A percentile compares a stretch with the other conserved stretches of the same genome.
Evolutionary conservation across 2,797 vertebrate genomes (phyloP).

Genomic region (Oreortyx pictus): DNA sequence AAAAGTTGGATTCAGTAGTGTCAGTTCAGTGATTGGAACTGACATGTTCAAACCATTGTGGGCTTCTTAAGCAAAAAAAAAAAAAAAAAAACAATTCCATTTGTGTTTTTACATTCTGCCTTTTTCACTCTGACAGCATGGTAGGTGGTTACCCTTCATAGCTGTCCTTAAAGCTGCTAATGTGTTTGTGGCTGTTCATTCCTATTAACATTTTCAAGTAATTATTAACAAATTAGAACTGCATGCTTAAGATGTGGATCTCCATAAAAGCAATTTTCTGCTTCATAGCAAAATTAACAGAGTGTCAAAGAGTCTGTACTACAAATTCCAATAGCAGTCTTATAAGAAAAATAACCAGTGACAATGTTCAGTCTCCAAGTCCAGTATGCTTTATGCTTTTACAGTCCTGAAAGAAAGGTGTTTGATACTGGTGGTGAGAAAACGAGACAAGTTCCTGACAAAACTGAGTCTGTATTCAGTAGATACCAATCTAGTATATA

Average conservation of each 20-base stretch:
- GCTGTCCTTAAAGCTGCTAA: neutral
- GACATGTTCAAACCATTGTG: rapidly evolving
- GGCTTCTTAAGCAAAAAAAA: neutral
- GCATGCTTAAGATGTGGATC: neutral
- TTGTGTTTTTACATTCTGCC: neutral
- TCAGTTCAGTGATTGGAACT: neutral
- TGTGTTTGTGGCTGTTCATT: neutral
- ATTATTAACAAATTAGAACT: neutral
- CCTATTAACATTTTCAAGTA: neutral
- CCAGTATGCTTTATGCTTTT: neutral
- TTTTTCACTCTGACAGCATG: neutral
- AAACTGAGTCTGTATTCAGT: neutral
- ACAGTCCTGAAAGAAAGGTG: neutral
- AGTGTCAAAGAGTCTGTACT: neutral
- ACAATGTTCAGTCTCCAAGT: neutral
- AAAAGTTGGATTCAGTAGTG: neutral
- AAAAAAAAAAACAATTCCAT: neutral
- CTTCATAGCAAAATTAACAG: neutral
- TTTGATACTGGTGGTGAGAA: neutral
- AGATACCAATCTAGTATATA: neutral
- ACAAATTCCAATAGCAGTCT: neutral
- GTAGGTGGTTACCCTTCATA: neutral
- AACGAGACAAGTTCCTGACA: neutral
- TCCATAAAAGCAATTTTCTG: neutral
- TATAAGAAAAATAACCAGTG: neutral